phyloP scores from a whole-genome alignment of 2,888 invertebrate species.

The Octonoba sinensis region DNA sequence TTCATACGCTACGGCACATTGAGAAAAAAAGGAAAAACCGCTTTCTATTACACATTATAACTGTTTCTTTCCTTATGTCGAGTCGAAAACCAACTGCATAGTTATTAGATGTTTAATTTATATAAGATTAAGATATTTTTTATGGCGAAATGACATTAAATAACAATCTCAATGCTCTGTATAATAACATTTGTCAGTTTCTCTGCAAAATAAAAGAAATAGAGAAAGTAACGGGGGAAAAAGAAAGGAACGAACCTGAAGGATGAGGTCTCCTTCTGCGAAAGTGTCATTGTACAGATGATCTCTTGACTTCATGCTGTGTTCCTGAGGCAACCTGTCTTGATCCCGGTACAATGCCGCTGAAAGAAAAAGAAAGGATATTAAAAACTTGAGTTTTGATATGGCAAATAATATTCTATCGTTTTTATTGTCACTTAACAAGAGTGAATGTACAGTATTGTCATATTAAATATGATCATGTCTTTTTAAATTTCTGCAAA shows the following conservation, averaged over 20 bases:
- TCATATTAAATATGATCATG: not conserved
- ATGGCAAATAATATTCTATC: no score
- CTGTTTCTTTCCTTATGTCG: no score
- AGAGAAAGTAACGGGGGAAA: no score
- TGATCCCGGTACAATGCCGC: conserved; percentile 54
- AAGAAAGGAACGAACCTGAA: conserved; percentile 79
- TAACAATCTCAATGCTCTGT: not conserved
- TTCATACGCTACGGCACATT: no score
- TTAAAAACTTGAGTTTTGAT: no score
- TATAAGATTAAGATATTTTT: not conserved
- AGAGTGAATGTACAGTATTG: not conserved
- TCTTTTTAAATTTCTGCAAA: no score
- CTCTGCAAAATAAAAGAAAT: no score
- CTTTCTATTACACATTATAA: no score
- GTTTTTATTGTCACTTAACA: not conserved
- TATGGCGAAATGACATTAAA: not conserved
- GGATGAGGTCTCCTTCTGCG: conserved; percentile 94
- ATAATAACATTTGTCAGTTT: not conserved
- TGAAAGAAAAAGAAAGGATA: conserved; percentile 12
- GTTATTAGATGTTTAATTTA: no score
- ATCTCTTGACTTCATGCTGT: conserved; percentile 57
- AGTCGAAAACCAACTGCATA: no score
- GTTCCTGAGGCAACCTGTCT: conserved; percentile 49
- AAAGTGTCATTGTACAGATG: conserved; percentile 71
- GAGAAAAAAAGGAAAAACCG: no score